Conservation (phyloP, 2,888 invertebrate species). For the Escarpia spicata region DNA sequence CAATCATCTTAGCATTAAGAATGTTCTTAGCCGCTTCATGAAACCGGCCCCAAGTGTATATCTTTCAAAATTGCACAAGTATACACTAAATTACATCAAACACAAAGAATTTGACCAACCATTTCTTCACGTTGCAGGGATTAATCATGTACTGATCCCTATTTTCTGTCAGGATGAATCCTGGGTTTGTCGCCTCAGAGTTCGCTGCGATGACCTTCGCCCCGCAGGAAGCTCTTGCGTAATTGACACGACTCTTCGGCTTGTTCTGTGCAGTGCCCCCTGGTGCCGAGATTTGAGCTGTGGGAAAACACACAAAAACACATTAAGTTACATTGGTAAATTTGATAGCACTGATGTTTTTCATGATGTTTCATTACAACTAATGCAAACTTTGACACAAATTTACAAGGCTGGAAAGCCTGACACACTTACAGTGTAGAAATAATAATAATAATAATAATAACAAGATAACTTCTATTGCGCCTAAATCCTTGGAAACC, state of each 20-base stretch:
- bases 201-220: slow-evolving; percentile 95
- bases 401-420: neutral
- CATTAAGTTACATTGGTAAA: neutral
- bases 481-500: too few species aligned
- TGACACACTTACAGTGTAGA: neutral
- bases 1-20: too few species aligned
- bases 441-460: too few species aligned
- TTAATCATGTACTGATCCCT: slow-evolving; percentile 98
- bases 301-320: too few species aligned
- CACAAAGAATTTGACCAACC: slow-evolving; percentile 47
- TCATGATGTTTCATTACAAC: neutral
- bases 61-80: too few species aligned
- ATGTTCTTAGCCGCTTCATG: too few species aligned
- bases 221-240: slow-evolving; percentile 96
- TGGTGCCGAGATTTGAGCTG: neutral
- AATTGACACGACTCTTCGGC: slow-evolving; percentile 79
- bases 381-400: neutral
- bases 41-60: too few species aligned
- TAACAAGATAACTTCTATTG: too few species aligned
- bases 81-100: neutral
- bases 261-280: slow-evolving; percentile 17
- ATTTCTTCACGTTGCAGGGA: slow-evolving; percentile 78
- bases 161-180: slow-evolving; percentile 86
- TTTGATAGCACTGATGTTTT: neutral
- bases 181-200: slow-evolving; percentile 84